A percentile compares a stretch with the other conserved stretches of the same genome.
Evolutionary conservation across 2,797 vertebrate genomes (phyloP).

Genomic region (Amblyraja radiata): DNA sequence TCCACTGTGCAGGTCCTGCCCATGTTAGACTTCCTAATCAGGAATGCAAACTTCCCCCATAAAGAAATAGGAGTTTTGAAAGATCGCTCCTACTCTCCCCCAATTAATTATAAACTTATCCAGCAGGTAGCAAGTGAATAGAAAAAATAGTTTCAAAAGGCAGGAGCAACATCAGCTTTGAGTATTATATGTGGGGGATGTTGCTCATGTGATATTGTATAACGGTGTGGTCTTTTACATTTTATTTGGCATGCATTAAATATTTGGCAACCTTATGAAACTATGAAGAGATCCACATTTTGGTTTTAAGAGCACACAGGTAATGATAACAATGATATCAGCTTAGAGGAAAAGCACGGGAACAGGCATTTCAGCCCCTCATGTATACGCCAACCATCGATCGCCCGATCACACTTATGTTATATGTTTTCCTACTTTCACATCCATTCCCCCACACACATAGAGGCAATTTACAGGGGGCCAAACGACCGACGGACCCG

Average conservation of each 20-base stretch:
- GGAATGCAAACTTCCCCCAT: not conserved
- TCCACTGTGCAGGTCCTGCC: too few relatives aligned
- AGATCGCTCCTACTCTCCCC: not conserved
- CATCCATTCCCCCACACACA: too few relatives aligned
- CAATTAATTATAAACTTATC: not conserved
- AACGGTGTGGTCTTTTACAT: not conserved
- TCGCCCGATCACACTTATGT: too few relatives aligned
- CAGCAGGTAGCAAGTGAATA: not conserved
- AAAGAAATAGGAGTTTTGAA: not conserved
- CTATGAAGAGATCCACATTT: not conserved
- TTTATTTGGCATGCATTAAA: not conserved
- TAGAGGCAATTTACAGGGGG: too few relatives aligned
- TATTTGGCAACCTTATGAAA: not conserved
- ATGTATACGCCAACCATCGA: too few relatives aligned
- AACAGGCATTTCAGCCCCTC: too few relatives aligned
- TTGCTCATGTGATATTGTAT: not conserved
- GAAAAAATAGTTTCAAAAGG: not conserved
- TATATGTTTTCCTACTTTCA: too few relatives aligned
- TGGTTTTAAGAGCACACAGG: not conserved
- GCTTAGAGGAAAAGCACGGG: too few relatives aligned
- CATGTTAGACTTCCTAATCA: too few relatives aligned
- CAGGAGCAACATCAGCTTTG: not conserved
- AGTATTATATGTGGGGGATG: not conserved
- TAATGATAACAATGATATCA: not conserved
- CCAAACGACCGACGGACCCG: too few relatives aligned